Percentiles rank a stretch among this genome's conserved stretches.
Conservation (phyloP, 92 coral and sea anemone species). For the Siderastrea siderea region DNA sequence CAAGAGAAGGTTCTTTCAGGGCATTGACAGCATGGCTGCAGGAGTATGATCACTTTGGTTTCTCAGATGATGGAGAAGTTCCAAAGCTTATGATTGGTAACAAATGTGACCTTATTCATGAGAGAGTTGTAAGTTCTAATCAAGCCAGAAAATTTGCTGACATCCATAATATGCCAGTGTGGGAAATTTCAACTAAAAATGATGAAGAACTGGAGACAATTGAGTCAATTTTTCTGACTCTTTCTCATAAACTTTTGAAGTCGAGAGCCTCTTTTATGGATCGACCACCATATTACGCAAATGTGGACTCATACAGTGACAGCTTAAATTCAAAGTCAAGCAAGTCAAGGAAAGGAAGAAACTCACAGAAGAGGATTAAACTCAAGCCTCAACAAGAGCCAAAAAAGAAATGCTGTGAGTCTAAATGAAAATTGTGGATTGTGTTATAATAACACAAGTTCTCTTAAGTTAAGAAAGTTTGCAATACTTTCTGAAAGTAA, state of each 20-base stretch:
- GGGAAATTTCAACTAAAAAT: conserved; percentile 97
- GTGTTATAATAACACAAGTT: neutral
- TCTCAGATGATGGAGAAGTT: conserved; percentile 75
- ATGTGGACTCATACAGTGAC: conserved; percentile 33
- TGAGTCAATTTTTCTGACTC: conserved; percentile 87
- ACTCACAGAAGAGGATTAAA: conserved; percentile 66
- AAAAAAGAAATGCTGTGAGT: conserved; percentile 77
- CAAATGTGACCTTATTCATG: conserved; percentile 89
- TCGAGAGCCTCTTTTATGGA: conserved; percentile 89
- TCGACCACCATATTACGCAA: conserved; percentile 18
- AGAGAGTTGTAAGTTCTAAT: conserved; percentile 88
- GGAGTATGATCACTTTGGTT: conserved; percentile 90
- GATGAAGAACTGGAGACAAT: conserved; percentile 89
- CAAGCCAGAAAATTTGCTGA: conserved; percentile 97
- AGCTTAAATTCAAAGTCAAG: conserved; percentile 37
- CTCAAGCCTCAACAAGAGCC: conserved; percentile 45
- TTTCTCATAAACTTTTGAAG: conserved; percentile 84
- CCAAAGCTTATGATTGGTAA: conserved; percentile 95
- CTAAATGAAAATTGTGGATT: conserved; percentile 1
- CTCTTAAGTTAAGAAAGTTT: neutral
- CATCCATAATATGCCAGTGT: conserved; percentile 87
- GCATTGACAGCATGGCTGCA: conserved; percentile 84
- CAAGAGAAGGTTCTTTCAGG: conserved; percentile 89
- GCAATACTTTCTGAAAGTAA: too few species aligned
- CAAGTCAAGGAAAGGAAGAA: conserved; percentile 32